A percentile compares a stretch with the other conserved stretches of the same genome.
These are phyloP conservation scores for Diadema setosum DNA, from an alignment of 35 echinoderm and acorn worm genomes.

Conservation along the genomic window DNA sequence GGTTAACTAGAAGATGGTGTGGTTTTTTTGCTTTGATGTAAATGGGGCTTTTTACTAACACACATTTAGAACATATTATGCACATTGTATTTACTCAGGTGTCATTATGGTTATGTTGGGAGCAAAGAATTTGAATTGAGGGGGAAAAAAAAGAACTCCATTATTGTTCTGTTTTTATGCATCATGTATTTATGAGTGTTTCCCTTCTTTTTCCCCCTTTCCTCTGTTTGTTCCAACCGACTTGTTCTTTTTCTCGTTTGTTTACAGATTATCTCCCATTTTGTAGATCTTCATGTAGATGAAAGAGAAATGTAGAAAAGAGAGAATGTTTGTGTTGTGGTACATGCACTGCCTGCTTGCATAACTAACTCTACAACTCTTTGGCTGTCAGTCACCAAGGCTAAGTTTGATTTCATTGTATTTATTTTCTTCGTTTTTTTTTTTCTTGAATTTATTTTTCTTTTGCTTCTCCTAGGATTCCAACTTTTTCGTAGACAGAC, in stretches of 20 bases:
- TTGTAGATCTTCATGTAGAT: slow-evolving; percentile 29
- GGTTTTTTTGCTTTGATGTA: too few relatives aligned
- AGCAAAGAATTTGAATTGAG: too few relatives aligned
- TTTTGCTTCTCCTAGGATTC: neutral
- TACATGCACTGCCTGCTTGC: slow-evolving; percentile 12
- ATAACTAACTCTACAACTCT: neutral
- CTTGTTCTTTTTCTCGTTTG: neutral
- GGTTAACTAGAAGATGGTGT: too few relatives aligned
- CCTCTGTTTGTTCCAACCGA: neutral
- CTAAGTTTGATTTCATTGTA: slow-evolving; percentile 19
- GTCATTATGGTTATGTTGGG: too few relatives aligned
- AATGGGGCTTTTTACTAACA: too few relatives aligned
- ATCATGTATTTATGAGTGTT: neutral
- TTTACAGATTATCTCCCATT: neutral
- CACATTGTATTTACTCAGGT: too few relatives aligned
- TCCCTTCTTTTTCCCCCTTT: neutral
- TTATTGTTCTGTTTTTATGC: too few relatives aligned
- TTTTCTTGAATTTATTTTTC: neutral
- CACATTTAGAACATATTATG: too few relatives aligned
- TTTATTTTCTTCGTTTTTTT: neutral
- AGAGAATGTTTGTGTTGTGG: slow-evolving; percentile 3
- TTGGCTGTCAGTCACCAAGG: neutral
- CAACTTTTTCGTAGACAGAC: neutral
- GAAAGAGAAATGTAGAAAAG: slow-evolving; percentile 12
- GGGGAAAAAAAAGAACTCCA: too few relatives aligned